Conservation (phyloP, 1,140 invertebrate genomes). For the Heliconius himera region DNA sequence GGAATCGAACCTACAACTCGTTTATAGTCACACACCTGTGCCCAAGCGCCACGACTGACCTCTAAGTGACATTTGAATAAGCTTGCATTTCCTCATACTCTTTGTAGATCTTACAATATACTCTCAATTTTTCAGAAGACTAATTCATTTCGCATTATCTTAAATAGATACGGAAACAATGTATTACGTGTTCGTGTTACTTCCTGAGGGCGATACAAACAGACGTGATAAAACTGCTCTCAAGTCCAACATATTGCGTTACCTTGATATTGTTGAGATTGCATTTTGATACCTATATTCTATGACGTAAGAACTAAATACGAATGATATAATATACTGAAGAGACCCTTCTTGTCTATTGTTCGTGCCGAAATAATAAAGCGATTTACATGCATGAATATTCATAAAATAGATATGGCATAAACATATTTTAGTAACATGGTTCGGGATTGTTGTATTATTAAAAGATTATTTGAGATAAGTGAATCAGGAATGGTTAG, state of each 20-base stretch:
- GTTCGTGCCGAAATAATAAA: slow-evolving; percentile 46
- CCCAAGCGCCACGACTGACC: too few species aligned
- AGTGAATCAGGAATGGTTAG: background rate
- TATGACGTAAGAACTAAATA: background rate
- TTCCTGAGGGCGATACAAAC: slow-evolving; percentile 38
- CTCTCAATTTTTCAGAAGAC: background rate
- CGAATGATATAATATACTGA: background rate
- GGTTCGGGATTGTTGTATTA: slow-evolving; percentile 31
- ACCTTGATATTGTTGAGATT: slow-evolving; percentile 1
- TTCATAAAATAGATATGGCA: slow-evolving; percentile 35
- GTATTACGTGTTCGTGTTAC: slow-evolving; percentile 32
- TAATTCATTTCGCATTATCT: slow-evolving; percentile 29
- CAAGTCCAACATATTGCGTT: slow-evolving; percentile 19
- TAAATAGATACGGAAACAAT: slow-evolving; percentile 39
- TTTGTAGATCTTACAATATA: background rate
- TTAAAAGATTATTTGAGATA: slow-evolving; percentile 35
- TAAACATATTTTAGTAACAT: slow-evolving; percentile 33
- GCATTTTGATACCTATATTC: slow-evolving; percentile 19
- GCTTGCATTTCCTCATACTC: background rate
- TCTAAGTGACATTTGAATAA: too few species aligned
- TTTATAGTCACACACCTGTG: too few species aligned
- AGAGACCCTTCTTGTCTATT: slow-evolving; percentile 22
- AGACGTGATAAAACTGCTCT: slow-evolving; percentile 36
- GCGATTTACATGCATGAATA: slow-evolving; percentile 49
- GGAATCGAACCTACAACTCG: too few species aligned